A percentile compares a stretch with the other conserved stretches of the same genome.
These are phyloP conservation scores for Lapara coniferarum DNA, from an alignment of 2,888 invertebrate species.

Conservation along the genomic window DNA sequence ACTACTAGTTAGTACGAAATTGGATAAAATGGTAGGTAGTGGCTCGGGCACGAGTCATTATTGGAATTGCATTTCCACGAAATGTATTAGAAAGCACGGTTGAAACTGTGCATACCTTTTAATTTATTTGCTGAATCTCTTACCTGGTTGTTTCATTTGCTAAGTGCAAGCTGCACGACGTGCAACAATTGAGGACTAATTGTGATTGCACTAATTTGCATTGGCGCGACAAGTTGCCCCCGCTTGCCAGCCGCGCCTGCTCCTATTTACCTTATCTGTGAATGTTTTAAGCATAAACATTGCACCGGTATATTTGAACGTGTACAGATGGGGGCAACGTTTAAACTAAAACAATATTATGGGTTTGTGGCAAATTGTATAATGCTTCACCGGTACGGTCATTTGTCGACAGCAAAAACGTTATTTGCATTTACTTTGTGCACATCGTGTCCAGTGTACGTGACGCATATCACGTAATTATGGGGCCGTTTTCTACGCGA, in stretches of 20 bases:
- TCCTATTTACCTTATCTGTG: constrained; percentile 44
- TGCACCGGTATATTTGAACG: constrained; percentile 27
- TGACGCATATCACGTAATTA: background rate
- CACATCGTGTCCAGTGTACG: background rate
- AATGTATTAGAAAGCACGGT: constrained; percentile 42
- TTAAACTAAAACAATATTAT: constrained; percentile 3
- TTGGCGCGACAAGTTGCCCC: constrained; percentile 56
- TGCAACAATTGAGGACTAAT: constrained; percentile 75
- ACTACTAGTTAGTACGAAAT: constrained; percentile 22
- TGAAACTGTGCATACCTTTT: constrained; percentile 54
- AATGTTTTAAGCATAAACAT: constrained; percentile 31
- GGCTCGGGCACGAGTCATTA: constrained; percentile 9
- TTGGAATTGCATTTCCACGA: constrained; percentile 37
- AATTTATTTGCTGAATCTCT: constrained; percentile 67
- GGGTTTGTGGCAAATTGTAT: background rate
- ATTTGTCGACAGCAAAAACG: constrained; percentile 8
- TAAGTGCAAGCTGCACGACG: constrained; percentile 68
- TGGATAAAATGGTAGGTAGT: background rate
- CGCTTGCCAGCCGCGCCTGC: constrained; percentile 47
- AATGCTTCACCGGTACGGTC: background rate
- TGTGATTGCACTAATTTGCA: constrained; percentile 78
- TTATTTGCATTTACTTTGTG: background rate
- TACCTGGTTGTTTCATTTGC: constrained; percentile 69
- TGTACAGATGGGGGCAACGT: constrained; percentile 15
- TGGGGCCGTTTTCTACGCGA: background rate